Base-by-base conservation (phyloP, 2,888 invertebrate genomes). In the Torymus aiolomorphi region DNA sequence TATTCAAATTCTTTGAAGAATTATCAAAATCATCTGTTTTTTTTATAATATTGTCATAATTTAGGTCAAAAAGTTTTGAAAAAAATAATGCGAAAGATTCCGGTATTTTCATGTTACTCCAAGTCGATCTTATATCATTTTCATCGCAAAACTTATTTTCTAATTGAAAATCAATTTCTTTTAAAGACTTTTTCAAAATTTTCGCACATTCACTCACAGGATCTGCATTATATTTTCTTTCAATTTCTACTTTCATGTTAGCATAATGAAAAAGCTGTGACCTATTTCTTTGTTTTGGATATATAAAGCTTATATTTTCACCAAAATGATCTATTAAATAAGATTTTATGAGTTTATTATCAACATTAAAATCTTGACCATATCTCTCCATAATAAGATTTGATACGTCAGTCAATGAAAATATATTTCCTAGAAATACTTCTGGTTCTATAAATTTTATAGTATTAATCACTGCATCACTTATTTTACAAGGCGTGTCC, bases 221-320 rank as follows among this genome's bases (percentile, higher is more conserved):
- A 24, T 24, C n/a, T 61, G 0, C 3, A 13, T 12, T 8, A 12
- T 12, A 16, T 12, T 0, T 20, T 0, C 20, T 13, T 11, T 11
- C 18, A 2, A 24, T 61, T 20, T 61, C 8, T 42, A 42, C 14
- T n/a, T 63, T 63, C n/a, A n/a, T 8, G 0, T 42, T 63, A 1
- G 63, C 2, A 16, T 63, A 63, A 14, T 13, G 8, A 49, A 63
- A 63, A 16, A 14, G 0, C n/a, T n/a, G n/a, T n/a, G n/a, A n/a
- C n/a, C n/a, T n/a, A n/a, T n/a, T n/a, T n/a, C n/a, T n/a, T n/a
- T n/a, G n/a, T n/a, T n/a, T n/a, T n/a, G n/a, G n/a, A n/a, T n/a
- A n/a, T n/a, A n/a, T n/a, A n/a, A 63, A 24, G 3, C 24, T 24
- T 2, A 63, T 24, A 63, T 42, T 63, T 63, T 63, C 63, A n/a